Base-by-base conservation (phyloP, 2,113 vertebrate species). In the Stictonetta naevosa region DNA sequence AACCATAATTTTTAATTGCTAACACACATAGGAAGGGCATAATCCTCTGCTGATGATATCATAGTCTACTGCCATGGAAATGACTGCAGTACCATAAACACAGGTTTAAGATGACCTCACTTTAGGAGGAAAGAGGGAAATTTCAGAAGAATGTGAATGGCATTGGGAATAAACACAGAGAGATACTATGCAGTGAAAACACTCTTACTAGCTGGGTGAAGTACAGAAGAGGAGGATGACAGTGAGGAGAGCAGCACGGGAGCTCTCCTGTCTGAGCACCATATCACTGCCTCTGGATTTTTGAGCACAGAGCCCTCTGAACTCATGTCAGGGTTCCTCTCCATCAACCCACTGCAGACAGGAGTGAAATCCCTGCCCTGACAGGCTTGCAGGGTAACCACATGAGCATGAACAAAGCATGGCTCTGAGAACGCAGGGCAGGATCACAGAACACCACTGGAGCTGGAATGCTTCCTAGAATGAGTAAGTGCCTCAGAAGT, bases 31-130 rank as follows among this genome's bases (percentile, higher is more conserved):
- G 94, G 90, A 95, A 94, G 90, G 96, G 91, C 88, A 90, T 78
- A 96, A 95, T 89, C 93, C 93, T 95, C 83, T 78, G 87, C 85
- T 90, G 88, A 96, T 98, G 97, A 97, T 96, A 96, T 98, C 94
- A 97, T 80, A 95, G 98, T 97, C 96, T 97, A 96, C 76, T 97
- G 91, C 96, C 93, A 97, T 98, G 96, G 97, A 97, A 98, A 97
- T 95, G 60, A 79, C 62, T 95, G 85, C 80, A 92, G 58, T 71
- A 91, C 66, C 90, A 97, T 91, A 98, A 98, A 98, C 96, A 98
- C 58, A 92, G 81, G 58, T 96, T 95, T 96, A 80, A 94, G 92
- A 89, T 91, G 91, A 97, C 88, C 67, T 97, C 95, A 97, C 86
- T 93, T 97, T 81, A 36, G 20, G 86, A 91, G 87, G 92, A 97